Percentiles rank a stretch among this genome's conserved stretches.
These are phyloP conservation scores for Pseudorhiza aurosa DNA, from an alignment of 30 jellyfish, hydroid and myxozoan genomes.

Conservation along the genomic window DNA sequence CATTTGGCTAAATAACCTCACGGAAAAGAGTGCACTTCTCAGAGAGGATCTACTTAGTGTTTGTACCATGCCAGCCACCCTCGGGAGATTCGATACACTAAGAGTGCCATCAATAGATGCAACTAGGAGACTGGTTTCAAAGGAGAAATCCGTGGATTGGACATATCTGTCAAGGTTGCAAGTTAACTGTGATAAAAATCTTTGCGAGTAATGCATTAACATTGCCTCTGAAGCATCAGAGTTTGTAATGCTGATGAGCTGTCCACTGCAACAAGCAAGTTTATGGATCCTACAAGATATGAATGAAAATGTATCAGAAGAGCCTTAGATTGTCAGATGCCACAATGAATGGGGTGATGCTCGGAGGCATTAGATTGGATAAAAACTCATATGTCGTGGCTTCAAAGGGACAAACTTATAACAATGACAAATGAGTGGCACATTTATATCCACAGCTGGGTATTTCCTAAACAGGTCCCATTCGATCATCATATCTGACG, in stretches of 20 bases:
- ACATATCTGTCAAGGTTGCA: background rate
- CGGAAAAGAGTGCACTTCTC: conserved; percentile 5
- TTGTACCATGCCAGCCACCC: background rate
- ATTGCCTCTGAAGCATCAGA: background rate
- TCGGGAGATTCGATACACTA: background rate
- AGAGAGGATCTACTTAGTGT: background rate
- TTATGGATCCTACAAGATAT: background rate
- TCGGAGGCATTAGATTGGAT: too few species aligned
- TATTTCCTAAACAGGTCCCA: too few species aligned
- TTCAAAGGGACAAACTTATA: too few species aligned
- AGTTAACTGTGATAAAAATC: conserved; percentile 2
- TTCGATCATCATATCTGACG: too few species aligned
- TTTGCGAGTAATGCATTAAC: background rate
- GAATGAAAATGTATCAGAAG: too few species aligned
- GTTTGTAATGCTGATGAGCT: background rate
- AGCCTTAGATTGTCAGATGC: too few species aligned
- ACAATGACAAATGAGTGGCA: too few species aligned
- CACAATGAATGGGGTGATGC: too few species aligned
- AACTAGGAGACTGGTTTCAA: background rate
- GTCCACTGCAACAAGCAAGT: conserved; percentile 15
- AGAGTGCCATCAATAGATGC: background rate
- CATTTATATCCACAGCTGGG: too few species aligned
- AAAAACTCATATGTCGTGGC: too few species aligned
- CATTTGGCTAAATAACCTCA: background rate
- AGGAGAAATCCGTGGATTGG: background rate